Conservation (phyloP, 2,797 vertebrate genomes). For the Taenioides sp. region DNA sequence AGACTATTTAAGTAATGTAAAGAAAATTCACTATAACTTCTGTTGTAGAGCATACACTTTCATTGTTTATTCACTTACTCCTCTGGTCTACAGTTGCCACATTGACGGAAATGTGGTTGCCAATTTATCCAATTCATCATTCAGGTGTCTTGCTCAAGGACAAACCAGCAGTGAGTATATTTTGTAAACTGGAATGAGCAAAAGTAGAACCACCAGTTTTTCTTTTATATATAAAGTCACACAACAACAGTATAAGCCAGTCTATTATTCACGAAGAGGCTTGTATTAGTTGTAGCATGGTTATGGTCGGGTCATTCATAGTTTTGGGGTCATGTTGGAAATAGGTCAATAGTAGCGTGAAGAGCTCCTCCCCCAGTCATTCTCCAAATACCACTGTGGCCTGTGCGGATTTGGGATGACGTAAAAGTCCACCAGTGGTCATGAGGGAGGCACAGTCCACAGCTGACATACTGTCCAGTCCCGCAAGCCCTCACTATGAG, state of each 20-base stretch:
- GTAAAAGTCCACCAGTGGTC: constrained; percentile 28
- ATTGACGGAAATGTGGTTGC: too few species aligned
- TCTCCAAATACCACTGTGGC: constrained; percentile 25
- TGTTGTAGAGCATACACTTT: too few species aligned
- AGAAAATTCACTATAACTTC: too few species aligned
- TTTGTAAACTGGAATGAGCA: neutral
- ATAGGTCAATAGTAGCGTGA: constrained; percentile 25
- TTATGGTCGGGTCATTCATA: constrained; percentile 19
- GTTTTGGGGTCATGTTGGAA: constrained; percentile 29
- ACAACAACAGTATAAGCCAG: neutral
- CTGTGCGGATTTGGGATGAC: constrained; percentile 39
- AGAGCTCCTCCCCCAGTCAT: constrained; percentile 20
- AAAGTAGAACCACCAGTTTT: neutral
- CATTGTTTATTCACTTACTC: too few species aligned
- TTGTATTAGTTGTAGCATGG: too few species aligned
- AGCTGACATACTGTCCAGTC: neutral
- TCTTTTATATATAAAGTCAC: neutral
- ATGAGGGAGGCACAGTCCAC: constrained; percentile 13
- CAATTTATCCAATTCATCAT: too few species aligned
- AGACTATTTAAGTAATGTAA: too few species aligned
- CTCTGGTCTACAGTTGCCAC: too few species aligned
- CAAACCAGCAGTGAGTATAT: neutral
- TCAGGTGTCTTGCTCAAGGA: neutral
- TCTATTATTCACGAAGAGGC: too few species aligned
- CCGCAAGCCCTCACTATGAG: neutral